Base-by-base conservation (phyloP, 2,113 vertebrate species). In the Apteryx mantelli region DNA sequence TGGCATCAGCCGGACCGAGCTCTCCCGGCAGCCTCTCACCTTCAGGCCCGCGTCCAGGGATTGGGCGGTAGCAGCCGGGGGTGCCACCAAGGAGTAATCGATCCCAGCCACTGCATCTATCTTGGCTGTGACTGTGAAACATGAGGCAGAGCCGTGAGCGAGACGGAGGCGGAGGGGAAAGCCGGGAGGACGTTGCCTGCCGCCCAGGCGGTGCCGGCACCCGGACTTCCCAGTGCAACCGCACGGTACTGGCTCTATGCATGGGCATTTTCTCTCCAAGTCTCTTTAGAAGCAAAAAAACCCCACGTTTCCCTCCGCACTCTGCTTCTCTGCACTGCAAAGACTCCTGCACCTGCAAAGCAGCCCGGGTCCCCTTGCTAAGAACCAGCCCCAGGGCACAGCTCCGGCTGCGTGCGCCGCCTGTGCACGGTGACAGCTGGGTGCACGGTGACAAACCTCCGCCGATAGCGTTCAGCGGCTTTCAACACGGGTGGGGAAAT, bases 21-120 rank as follows among this genome's bases (percentile, higher is more conserved):
- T 17, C 25, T 8, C 58, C 36, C 30, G 22, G n/a, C 65, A 48
- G 19, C 30, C 36, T 24, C 98, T 97, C 84, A 98, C 98, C 98
- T 98, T 98, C 74, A 98, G 89, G 2, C 56, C 42, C 3, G 6
- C 15, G 0, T 98, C 97, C 93, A 98, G 76, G 7, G 24, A 91
- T 40, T 92, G 42, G 2, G 79, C 5, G 0, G 96, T 96, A 53
- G 44, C 77, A 30, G 4, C 16, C 1, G 97, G 98, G 30, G 98
- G 52, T 25, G 89, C 94, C 82, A 98, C 92, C 76, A 98, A 82
- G 7, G 97, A 91, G 26, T 98, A 98, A 93, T 98, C 95, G 0
- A 98, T 95, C 11, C 95, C 97, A 17, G 76, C 50, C 53, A 80
- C 76, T 4, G 20, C 9, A 64, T 97, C 96, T 64, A 98, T 91